Percentiles rank a stretch among this genome's conserved stretches.
These are phyloP conservation scores for Bujurquina vittata DNA, from an alignment of 2,113 vertebrate species.

Conservation along the genomic window DNA sequence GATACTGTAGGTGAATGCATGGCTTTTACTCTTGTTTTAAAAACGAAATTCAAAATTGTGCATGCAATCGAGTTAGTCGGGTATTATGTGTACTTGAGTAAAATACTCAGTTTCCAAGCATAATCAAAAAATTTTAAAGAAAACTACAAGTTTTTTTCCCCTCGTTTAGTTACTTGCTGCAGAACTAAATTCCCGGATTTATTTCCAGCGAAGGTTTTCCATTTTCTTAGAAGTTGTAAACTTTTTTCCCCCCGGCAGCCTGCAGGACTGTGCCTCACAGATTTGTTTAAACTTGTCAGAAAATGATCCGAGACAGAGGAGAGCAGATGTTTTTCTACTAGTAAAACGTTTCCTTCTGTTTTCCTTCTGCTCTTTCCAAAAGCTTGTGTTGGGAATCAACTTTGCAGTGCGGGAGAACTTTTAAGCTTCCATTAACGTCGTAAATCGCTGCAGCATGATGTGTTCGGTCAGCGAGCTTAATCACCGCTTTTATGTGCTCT, in stretches of 20 bases:
- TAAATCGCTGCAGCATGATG: neutral
- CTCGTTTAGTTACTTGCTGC: neutral
- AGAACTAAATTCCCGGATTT: neutral
- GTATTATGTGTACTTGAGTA: neutral
- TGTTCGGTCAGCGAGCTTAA: neutral
- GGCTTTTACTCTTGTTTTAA: neutral
- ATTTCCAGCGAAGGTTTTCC: no score
- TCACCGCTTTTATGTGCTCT: neutral
- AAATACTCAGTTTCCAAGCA: neutral
- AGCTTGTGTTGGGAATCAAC: neutral
- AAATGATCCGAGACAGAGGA: constrained; percentile 9
- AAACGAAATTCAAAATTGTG: neutral
- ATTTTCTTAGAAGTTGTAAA: no score
- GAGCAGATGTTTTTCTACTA: constrained; percentile 10
- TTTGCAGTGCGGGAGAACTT: neutral
- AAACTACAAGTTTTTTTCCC: neutral
- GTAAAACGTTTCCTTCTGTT: neutral
- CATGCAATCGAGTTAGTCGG: neutral
- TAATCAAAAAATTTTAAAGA: neutral
- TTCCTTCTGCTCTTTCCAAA: neutral
- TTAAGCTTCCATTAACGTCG: neutral
- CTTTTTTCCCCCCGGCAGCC: neutral
- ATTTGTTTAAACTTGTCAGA: constrained; percentile 52
- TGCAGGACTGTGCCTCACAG: neutral
- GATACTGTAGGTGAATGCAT: no score